Conservation (phyloP, 2,888 invertebrate species). For the Ormyrus pomaceus region DNA sequence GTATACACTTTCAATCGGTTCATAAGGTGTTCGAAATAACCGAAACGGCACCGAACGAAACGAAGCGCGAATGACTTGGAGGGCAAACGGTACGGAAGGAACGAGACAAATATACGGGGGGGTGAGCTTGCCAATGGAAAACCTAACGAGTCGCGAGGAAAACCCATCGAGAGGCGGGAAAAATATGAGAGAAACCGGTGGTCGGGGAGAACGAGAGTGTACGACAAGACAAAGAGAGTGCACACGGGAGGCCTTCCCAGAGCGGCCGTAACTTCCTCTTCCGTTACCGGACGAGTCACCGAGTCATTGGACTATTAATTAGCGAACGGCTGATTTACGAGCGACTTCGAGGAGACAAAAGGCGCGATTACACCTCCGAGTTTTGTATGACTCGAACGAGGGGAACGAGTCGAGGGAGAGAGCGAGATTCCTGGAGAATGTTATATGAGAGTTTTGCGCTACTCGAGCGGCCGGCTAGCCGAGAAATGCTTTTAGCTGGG, state of each 20-base stretch:
- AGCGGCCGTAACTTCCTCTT: too few species aligned
- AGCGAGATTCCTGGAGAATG: not conserved
- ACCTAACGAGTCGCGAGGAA: not conserved
- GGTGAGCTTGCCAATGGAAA: not conserved
- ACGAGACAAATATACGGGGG: not conserved
- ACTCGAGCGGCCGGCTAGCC: not conserved
- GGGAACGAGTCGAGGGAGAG: constrained; percentile 26
- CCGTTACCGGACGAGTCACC: too few species aligned
- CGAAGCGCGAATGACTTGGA: too few species aligned
- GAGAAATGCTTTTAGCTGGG: not conserved
- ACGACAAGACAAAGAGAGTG: constrained; percentile 11
- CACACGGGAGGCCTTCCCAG: not conserved
- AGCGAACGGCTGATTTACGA: constrained; percentile 2
- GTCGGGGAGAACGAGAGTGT: constrained; percentile 3
- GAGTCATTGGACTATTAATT: too few species aligned
- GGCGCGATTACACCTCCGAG: constrained; percentile 14
- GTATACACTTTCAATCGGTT: too few species aligned
- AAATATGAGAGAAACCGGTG: not conserved
- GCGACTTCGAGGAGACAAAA: constrained; percentile 33
- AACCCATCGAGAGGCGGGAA: not conserved
- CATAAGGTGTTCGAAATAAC: too few species aligned
- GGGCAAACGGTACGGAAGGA: too few species aligned
- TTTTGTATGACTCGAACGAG: constrained; percentile 6
- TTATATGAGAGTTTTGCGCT: constrained; percentile 9
- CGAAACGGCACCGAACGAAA: too few species aligned